Conservation (phyloP, 2,797 vertebrate genomes). For the Mus minutoides region DNA sequence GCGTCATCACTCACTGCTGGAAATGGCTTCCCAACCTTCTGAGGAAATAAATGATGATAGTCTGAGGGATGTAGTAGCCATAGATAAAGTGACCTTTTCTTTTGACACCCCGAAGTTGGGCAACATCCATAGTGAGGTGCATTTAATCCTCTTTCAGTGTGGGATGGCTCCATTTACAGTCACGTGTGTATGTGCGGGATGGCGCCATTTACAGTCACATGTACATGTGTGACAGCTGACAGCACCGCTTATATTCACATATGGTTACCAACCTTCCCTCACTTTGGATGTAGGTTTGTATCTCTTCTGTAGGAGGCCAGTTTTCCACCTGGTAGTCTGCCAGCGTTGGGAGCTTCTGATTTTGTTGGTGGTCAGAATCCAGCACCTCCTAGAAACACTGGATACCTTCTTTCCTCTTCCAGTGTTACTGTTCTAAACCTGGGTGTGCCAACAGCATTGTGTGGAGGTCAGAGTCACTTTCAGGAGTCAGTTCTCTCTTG, state of each 20-base stretch:
- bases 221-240: background rate
- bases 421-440: background rate
- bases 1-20: background rate
- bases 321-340: background rate
- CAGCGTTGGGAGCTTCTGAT: background rate
- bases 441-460: background rate
- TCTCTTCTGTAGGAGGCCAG: background rate
- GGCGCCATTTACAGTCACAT: background rate
- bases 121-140: background rate
- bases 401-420: background rate
- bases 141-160: slow-evolving; percentile 10
- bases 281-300: slow-evolving; percentile 36
- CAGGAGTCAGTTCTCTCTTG: background rate
- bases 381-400: background rate
- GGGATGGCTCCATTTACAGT: background rate
- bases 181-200: background rate
- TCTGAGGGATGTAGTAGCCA: background rate
- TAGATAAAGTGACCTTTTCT: slow-evolving; percentile 1
- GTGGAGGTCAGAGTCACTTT: background rate
- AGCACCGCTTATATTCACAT: background rate
- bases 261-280: slow-evolving; percentile 17
- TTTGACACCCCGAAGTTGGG: too few relatives aligned
- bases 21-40: slow-evolving; percentile 34
- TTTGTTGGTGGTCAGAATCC: slow-evolving; percentile 1
- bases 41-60: slow-evolving; percentile 55